Evolutionary conservation across 64 coral and sea anemone genomes (phyloP), one percentile per base, ranked within the genome.

Genomic region (Montipora cactus): DNA sequence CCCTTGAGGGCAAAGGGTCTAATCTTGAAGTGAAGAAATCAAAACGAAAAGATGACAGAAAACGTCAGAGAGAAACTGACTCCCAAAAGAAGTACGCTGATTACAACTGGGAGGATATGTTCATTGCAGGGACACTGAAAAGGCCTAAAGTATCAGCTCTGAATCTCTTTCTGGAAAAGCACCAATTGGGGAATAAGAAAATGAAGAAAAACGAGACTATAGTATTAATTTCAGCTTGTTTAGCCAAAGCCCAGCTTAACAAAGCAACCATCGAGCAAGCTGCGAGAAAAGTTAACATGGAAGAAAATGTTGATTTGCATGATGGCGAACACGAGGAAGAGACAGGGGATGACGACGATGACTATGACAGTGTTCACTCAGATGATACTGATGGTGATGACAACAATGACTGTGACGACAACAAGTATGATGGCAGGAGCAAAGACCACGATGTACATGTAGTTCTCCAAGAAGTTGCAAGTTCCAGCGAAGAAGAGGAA

Each of bases 291-390:
- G 87, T 89, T 78, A 76, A 89, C 9, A 6, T 89, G 87, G 87
- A 89, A 77, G 77, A 89, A 89, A 89, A 89, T 89, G 87, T 89
- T 77, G 74, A 77, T 89, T 77, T 89, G 1, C 87, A 89, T 77
- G 72, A 89, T 89, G 72, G 87, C 87, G 74, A 89, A 7, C 23
- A 23, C 23, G 87, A 89, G 72, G 87, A 74, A 20, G 68, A 88
- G 85, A 88, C 46, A 23, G 23, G 23, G 23, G 23, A 23, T 23
- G 23, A 23, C 23, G 23, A 75, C 16, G 69, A 88, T 88, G 85
- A 88, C 85, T 88, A 88, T 88, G 85, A 49, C 18, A 88, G 69
- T 88, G 69, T 88, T 74, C 85, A 74, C 18, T 8, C 68, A 88
- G 85, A 57, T 50, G 85, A 88, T 52, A 88, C 67, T 75, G 85